Conservation (phyloP, 2,888 invertebrate genomes). For the Xylota sylvarum region DNA sequence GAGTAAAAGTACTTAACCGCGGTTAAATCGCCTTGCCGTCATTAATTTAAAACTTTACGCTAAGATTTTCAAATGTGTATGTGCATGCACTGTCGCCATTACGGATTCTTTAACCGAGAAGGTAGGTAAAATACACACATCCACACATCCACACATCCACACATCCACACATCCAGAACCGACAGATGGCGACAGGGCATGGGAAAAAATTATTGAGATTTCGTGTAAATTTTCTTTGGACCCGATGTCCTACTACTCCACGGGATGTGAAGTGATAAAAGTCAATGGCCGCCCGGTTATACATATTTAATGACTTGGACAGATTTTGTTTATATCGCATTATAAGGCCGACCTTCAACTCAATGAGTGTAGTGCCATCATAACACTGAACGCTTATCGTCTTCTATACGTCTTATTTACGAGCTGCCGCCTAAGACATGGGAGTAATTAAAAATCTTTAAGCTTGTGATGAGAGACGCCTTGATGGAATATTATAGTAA, state of each 20-base stretch:
- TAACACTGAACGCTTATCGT: background rate
- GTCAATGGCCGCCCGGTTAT: background rate
- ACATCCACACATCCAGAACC: no score
- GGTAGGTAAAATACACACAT: background rate
- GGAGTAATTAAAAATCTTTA: conserved; percentile 21
- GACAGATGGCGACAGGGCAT: no score
- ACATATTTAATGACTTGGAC: conserved; percentile 1
- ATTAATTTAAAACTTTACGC: conserved; percentile 11
- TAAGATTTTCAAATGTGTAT: conserved; percentile 7
- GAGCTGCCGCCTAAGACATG: background rate
- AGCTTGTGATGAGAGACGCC: conserved; percentile 7
- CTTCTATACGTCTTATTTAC: conserved; percentile 9
- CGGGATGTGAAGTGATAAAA: conserved; percentile 7
- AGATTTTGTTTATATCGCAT: background rate
- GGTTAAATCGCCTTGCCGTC: conserved; percentile 4
- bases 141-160: no score
- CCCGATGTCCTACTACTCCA: background rate
- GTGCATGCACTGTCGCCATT: background rate
- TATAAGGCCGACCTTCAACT: conserved; percentile 8
- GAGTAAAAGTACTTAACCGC: conserved; percentile 15
- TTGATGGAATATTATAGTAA: conserved; percentile 15
- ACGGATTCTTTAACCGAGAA: background rate
- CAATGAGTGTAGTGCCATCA: background rate
- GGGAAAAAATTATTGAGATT: background rate
- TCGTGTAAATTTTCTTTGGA: conserved; percentile 3